phyloP scores from a whole-genome alignment of 2,113 vertebrate genomes.

The Ellobius talpinus region DNA sequence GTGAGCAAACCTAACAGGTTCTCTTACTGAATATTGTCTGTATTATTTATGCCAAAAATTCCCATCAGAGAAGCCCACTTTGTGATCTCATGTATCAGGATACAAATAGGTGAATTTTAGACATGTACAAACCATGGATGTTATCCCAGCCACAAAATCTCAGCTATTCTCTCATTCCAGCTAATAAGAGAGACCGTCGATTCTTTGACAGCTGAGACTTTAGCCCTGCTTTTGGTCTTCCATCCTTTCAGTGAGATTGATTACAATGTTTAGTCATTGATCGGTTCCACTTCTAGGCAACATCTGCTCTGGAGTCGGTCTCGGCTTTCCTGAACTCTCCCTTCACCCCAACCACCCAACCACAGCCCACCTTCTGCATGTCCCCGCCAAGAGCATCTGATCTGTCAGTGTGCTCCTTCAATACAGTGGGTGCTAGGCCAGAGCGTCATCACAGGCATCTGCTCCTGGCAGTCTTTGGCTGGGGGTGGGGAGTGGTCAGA shows the following conservation, averaged over 20 bases:
- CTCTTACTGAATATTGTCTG: neutral
- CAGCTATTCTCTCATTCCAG: no score
- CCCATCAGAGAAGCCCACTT: neutral
- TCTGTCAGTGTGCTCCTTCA: neutral
- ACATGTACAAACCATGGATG: neutral
- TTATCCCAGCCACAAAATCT: neutral
- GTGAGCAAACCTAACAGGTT: neutral
- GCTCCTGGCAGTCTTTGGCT: neutral
- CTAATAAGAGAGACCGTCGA: neutral
- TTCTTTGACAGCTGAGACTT: neutral
- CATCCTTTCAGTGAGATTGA: neutral
- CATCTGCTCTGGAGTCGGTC: neutral
- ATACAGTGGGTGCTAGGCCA: neutral
- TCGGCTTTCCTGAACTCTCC: neutral
- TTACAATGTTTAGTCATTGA: neutral
- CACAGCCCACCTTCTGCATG: neutral
- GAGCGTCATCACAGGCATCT: neutral
- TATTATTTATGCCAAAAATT: neutral
- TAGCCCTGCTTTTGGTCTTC: neutral
- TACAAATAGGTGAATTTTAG: neutral
- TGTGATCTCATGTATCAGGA: neutral
- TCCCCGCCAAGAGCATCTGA: neutral
- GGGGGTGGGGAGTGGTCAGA: neutral
- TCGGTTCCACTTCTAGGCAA: neutral
- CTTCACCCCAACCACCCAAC: neutral